Percentiles rank a stretch among this genome's conserved stretches.
phyloP scores from a whole-genome alignment of 2,113 vertebrate species.

The Silurus meridionalis region DNA sequence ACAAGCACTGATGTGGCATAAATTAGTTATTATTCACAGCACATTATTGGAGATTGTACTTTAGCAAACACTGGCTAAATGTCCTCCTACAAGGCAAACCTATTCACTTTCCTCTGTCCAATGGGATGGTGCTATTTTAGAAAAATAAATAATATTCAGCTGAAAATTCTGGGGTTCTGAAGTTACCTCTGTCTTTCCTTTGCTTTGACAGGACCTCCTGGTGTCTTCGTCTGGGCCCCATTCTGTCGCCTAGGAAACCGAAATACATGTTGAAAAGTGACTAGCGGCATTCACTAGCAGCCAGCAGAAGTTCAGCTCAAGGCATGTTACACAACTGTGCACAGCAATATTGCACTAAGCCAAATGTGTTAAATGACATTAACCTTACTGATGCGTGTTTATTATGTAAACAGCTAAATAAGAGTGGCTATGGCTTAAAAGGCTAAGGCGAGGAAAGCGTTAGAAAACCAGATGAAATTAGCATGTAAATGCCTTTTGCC shows the following conservation, averaged over 20 bases:
- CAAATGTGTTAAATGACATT: conserved; percentile 58
- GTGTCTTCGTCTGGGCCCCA: conserved; percentile 97
- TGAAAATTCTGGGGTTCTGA: conserved; percentile 49
- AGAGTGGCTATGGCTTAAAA: conserved; percentile 61
- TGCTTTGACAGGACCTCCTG: conserved; percentile 96
- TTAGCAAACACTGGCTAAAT: conserved; percentile 25
- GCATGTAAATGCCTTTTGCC: conserved; percentile 71
- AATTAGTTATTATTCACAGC: conserved; percentile 22
- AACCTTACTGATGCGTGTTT: conserved; percentile 72
- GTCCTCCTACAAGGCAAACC: conserved; percentile 34
- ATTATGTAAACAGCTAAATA: conserved; percentile 73
- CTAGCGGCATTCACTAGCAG: conserved; percentile 50
- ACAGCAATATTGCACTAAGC: conserved; percentile 56
- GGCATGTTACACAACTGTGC: conserved; percentile 58
- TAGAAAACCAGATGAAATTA: conserved; percentile 71
- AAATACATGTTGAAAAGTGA: conserved; percentile 71
- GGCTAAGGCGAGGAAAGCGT: conserved; percentile 59
- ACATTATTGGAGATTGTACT: conserved; percentile 25
- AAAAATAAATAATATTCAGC: conserved; percentile 58
- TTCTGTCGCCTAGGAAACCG: conserved; percentile 86
- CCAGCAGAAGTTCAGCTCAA: conserved; percentile 47
- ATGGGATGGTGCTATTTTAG: conserved; percentile 50
- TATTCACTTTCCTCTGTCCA: conserved; percentile 18
- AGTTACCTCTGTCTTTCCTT: conserved; percentile 97
- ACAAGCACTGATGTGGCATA: not conserved